Conservation (phyloP, 2,888 invertebrate genomes). For the Acholoe squamosa region DNA sequence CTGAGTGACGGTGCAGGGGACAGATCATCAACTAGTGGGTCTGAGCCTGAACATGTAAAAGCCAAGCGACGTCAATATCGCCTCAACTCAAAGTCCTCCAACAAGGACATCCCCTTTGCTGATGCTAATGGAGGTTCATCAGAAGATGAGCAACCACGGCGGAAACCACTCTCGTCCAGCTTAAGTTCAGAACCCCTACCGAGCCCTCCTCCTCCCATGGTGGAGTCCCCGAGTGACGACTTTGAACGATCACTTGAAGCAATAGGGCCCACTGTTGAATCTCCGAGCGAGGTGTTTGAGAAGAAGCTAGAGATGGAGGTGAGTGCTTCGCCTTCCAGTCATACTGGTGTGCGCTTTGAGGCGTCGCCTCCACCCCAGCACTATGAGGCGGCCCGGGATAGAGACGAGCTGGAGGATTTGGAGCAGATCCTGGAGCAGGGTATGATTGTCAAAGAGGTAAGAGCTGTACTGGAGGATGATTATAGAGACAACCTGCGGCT, state of each 20-base stretch:
- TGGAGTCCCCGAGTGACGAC: constrained; percentile 45
- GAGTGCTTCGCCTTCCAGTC: not conserved
- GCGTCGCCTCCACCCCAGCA: too few relatives aligned
- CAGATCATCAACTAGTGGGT: constrained; percentile 42
- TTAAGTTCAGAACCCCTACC: constrained; percentile 26
- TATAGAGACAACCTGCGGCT: constrained; percentile 48
- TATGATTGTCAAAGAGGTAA: not conserved
- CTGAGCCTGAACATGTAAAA: not conserved
- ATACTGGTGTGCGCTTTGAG: not conserved
- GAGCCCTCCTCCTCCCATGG: constrained; percentile 37
- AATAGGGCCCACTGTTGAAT: constrained; percentile 29
- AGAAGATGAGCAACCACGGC: not conserved
- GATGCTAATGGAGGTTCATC: constrained; percentile 53
- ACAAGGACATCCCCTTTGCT: constrained; percentile 57
- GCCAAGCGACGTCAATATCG: not conserved
- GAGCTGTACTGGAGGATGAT: constrained; percentile 42
- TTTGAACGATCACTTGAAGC: constrained; percentile 41
- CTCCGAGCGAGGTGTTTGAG: constrained; percentile 48
- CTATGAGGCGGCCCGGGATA: not conserved
- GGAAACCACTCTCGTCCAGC: not conserved
- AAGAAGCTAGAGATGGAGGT: constrained; percentile 7
- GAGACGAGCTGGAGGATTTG: not conserved
- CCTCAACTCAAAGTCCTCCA: constrained; percentile 56
- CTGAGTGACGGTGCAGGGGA: constrained; percentile 19
- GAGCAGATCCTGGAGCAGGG: constrained; percentile 11